These are phyloP conservation scores for Spongilla lacustris DNA, from an alignment of 37 sponge, comb jelly and placozoan species.

Conservation along the genomic window DNA sequence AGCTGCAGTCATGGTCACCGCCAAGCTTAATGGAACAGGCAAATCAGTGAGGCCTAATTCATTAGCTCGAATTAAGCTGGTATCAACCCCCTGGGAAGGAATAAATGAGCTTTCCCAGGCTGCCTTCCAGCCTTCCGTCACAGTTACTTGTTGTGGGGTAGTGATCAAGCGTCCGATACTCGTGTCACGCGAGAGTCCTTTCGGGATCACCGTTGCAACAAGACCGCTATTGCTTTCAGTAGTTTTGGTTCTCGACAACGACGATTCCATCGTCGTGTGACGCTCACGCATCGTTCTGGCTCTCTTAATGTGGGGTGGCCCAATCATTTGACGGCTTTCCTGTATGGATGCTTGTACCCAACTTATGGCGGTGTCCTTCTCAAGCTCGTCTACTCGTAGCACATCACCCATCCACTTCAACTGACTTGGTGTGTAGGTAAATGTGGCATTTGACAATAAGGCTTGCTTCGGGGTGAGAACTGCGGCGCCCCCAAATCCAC, in stretches of 20 bases:
- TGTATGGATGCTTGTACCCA: conserved; percentile 2
- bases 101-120: conserved; percentile 37
- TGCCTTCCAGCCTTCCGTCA: conserved; percentile 31
- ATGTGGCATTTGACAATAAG: not conserved
- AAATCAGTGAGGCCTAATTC: not conserved
- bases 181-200: not conserved
- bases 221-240: not conserved
- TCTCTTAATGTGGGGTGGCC: conserved; percentile 33
- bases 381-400: too few relatives aligned
- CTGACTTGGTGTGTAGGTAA: too few relatives aligned
- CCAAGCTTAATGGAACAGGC: conserved; percentile 19
- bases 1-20: conserved; percentile 8
- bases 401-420: too few relatives aligned
- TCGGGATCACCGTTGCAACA: not conserved
- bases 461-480: conserved; percentile 38
- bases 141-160: conserved; percentile 12
- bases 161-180: not conserved
- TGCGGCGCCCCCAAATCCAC: conserved; percentile 21
- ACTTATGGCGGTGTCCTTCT: too few relatives aligned
- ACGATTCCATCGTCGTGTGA: not conserved
- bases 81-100: not conserved
- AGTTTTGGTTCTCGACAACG: too few relatives aligned
- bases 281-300: conserved; percentile 12
- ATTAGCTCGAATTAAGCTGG: not conserved
- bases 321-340: conserved; percentile 44